These are phyloP conservation scores for Lysandra bellargus DNA, from an alignment of 2,888 invertebrate genomes.

Conservation along the genomic window DNA sequence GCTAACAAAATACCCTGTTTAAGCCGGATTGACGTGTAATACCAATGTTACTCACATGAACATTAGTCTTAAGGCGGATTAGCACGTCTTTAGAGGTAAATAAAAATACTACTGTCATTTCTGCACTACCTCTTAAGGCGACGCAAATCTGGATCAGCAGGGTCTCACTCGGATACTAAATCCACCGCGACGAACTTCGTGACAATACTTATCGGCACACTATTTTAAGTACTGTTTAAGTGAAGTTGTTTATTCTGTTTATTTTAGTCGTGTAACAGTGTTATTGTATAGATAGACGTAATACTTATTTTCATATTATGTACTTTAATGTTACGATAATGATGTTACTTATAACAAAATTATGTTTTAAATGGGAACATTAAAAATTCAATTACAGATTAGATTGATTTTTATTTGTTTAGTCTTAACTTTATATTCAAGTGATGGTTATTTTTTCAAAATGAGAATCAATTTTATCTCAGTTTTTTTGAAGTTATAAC, in stretches of 20 bases:
- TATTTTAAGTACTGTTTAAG: not conserved
- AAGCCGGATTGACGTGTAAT: slow-evolving; percentile 18
- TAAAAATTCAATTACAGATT: too few species aligned
- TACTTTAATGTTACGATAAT: too few species aligned
- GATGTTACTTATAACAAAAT: too few species aligned
- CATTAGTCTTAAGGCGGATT: not conserved
- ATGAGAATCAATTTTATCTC: too few species aligned
- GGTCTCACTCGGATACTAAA: slow-evolving; percentile 56
- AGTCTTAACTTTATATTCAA: too few species aligned
- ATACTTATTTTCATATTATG: too few species aligned
- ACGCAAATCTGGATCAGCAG: slow-evolving; percentile 41
- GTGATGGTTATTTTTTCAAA: too few species aligned
- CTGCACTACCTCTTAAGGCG: slow-evolving; percentile 12
- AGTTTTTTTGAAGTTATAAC: too few species aligned
- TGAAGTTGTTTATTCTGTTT: too few species aligned
- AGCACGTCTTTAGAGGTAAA: slow-evolving; percentile 1
- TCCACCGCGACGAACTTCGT: slow-evolving; percentile 51
- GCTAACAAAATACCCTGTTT: not conserved
- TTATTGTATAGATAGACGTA: too few species aligned
- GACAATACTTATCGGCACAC: slow-evolving; percentile 3
- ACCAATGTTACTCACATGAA: not conserved
- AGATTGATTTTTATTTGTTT: too few species aligned
- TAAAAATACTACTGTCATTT: slow-evolving; percentile 6
- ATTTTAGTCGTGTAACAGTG: not conserved
- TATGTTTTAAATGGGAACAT: too few species aligned